Percentiles rank a stretch among this genome's conserved stretches.
Conservation (phyloP, 2,797 vertebrate genomes). For the Hipposideros larvatus region DNA sequence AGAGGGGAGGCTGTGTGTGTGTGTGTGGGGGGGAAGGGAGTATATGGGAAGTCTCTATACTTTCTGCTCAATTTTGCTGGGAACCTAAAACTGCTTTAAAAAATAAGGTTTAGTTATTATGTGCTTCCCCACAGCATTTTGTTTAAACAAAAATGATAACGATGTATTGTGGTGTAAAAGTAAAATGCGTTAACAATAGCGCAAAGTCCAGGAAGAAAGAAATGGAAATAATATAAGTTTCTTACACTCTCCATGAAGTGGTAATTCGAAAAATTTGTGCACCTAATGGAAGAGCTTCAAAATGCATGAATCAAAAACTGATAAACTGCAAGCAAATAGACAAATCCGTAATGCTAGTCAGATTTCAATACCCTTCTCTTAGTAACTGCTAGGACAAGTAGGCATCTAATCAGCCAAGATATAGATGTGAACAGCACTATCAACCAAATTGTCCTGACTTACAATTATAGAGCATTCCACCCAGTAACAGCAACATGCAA, state of each 20-base stretch:
- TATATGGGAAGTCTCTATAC: background rate
- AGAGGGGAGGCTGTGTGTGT: background rate
- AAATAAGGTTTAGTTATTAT: background rate
- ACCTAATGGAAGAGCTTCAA: background rate
- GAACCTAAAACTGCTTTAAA: background rate
- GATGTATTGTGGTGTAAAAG: background rate
- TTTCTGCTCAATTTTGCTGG: background rate
- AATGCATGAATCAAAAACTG: background rate
- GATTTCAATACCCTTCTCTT: background rate
- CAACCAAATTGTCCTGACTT: background rate
- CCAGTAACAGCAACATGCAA: background rate
- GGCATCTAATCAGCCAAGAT: background rate
- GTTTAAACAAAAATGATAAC: background rate
- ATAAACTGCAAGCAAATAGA: background rate
- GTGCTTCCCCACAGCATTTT: no score
- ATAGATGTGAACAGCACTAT: background rate
- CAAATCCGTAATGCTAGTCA: conserved; percentile 2
- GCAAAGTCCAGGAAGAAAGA: background rate
- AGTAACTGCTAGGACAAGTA: background rate
- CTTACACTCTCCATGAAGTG: background rate
- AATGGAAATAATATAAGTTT: background rate
- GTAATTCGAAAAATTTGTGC: background rate
- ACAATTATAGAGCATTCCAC: background rate
- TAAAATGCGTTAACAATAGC: background rate
- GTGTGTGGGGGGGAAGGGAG: background rate